phyloP scores from a whole-genome alignment of 2,888 invertebrate species.

The Philopedon plagiatum region DNA sequence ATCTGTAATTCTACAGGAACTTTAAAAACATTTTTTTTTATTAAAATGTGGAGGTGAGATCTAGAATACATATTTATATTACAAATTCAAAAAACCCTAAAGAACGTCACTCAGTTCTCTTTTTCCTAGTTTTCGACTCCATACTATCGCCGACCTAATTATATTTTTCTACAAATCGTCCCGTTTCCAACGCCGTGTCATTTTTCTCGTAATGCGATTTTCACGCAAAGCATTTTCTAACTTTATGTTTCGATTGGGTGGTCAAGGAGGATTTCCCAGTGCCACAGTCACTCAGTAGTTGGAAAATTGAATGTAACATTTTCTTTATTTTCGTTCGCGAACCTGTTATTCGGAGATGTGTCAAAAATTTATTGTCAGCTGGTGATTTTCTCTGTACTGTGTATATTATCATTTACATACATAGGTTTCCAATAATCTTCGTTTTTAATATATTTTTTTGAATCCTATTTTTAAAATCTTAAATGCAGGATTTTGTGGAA shows the following conservation, averaged over 20 bases:
- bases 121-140: neutral
- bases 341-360: neutral
- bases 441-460: neutral
- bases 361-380: neutral
- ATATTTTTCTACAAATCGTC: conserved; percentile 16
- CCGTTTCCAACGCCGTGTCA: neutral
- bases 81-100: too few species aligned
- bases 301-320: conserved; percentile 4
- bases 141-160: conserved; percentile 16
- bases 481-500: too few species aligned
- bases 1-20: too few species aligned
- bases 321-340: neutral
- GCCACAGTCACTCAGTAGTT: neutral
- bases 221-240: conserved; percentile 3
- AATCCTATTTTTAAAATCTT: neutral
- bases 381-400: neutral
- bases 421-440: neutral
- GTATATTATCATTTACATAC: neutral
- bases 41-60: too few species aligned
- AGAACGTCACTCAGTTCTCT: too few species aligned
- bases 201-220: conserved; percentile 17
- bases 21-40: too few species aligned
- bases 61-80: too few species aligned
- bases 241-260: neutral
- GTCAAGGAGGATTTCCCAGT: conserved; percentile 4